Base-by-base conservation (phyloP, 53 echinoderm and acorn worm species). In the Zoroaster sp. region DNA sequence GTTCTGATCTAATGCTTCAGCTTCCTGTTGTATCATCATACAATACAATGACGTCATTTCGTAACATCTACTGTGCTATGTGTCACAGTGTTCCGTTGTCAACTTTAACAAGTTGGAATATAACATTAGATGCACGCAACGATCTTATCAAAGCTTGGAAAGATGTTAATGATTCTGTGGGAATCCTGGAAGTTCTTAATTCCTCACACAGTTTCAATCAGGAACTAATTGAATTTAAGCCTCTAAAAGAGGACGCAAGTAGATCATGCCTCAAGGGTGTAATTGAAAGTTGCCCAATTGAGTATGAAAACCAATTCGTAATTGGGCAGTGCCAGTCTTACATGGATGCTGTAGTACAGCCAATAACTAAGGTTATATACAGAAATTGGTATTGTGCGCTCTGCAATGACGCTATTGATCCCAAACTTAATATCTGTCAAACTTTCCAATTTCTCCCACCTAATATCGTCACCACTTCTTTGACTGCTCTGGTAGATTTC, bases 331-430 rank as follows among this genome's bases (percentile, higher is more conserved):
- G 89, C n/a, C 51, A 28, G 5, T 79, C 79, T 2, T 28, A 79
- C 9, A 70, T 69, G 47, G 35, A 36, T 23, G 45, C 71, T 18
- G 37, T 53, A 12, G 41, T 79, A 3, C 47, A 89, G 17, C 70
- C 63, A 31, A n/a, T 47, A 39, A 81, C 75, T 21, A n/a, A 79
- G 11, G 73, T 77, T 3, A 52, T 74, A 5, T 93, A 93, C 83
- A 88, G 91, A 44, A 93, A 93, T 71, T 91, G 88, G 76, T 80
- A 87, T 39, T 93, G 91, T 52, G 93, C 93, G 3, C 88, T 88
- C 5, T 93, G 93, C 44, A 87, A 93, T 35, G 59, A 49, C 18
- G 88, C 54, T 12, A 43, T 81, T 12, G 37, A 90, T 17, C 71
- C 71, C 0, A 49, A 20, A 14, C 31, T 38, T 9, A 6, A 39